phyloP scores from a whole-genome alignment of 2,888 invertebrate genomes.

The Brachylomia viminalis region DNA sequence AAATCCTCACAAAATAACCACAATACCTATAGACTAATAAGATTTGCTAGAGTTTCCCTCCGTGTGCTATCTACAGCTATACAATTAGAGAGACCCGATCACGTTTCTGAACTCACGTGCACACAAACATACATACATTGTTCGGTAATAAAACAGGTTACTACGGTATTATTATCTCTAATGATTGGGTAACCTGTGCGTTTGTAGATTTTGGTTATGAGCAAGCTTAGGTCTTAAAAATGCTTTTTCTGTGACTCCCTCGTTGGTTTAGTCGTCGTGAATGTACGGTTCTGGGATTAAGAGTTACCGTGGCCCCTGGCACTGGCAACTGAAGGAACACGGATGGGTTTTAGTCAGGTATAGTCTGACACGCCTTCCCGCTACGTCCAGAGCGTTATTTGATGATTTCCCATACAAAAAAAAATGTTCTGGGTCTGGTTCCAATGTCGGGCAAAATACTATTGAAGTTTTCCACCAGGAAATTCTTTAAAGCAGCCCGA shows the following conservation, averaged over 20 bases:
- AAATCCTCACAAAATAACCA: background rate
- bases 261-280: too few species aligned
- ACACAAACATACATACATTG: constrained; percentile 41
- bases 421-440: background rate
- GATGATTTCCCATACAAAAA: too few species aligned
- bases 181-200: constrained; percentile 32
- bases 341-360: too few species aligned
- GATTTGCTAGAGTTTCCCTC: constrained; percentile 35
- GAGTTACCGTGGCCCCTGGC: too few species aligned
- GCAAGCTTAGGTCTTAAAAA: background rate
- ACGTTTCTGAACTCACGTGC: constrained; percentile 59
- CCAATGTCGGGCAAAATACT: background rate
- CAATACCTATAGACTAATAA: constrained; percentile 25
- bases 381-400: too few species aligned
- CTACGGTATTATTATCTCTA: constrained; percentile 2
- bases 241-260: background rate
- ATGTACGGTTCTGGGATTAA: background rate
- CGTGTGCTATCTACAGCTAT: constrained; percentile 41
- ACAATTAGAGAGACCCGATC: constrained; percentile 37
- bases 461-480: too few species aligned
- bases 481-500: background rate
- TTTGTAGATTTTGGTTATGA: background rate
- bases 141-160: constrained; percentile 37
- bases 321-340: too few species aligned
- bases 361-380: too few species aligned